Evolutionary conservation across 2,113 vertebrate genomes (phyloP).

Genomic region (Protobothrops flavoviridis): DNA sequence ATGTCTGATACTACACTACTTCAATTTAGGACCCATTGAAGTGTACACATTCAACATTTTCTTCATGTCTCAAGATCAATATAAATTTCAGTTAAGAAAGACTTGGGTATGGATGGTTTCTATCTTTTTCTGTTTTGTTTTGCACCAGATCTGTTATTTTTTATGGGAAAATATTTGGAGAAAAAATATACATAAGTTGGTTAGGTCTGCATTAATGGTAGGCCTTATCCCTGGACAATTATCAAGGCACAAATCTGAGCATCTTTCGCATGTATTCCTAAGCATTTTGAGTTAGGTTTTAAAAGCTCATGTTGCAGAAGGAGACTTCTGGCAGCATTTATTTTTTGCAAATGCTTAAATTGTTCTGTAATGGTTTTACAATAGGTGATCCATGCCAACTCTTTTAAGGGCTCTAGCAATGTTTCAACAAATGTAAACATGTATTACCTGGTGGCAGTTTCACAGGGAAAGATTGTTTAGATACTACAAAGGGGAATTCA

Average conservation of each 20-base stretch:
- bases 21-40: neutral
- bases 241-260: neutral
- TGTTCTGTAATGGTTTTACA: neutral
- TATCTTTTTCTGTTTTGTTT: neutral
- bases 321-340: neutral
- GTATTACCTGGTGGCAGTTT: constrained; percentile 75
- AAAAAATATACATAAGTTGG: neutral
- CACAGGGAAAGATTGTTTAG: constrained; percentile 55
- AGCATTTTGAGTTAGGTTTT: neutral
- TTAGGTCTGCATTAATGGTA: neutral
- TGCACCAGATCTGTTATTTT: no score
- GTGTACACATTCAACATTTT: neutral
- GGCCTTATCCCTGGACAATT: neutral
- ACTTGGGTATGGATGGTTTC: neutral
- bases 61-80: neutral
- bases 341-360: neutral
- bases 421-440: neutral
- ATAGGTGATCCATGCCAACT: neutral
- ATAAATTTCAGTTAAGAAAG: neutral
- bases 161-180: neutral
- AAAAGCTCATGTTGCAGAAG: no score
- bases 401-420: neutral
- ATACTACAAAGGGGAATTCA: constrained; percentile 66
- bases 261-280: neutral
- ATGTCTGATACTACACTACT: neutral